Base-by-base conservation (phyloP, 1,140 invertebrate genomes). In the Calephelis virginiensis region DNA sequence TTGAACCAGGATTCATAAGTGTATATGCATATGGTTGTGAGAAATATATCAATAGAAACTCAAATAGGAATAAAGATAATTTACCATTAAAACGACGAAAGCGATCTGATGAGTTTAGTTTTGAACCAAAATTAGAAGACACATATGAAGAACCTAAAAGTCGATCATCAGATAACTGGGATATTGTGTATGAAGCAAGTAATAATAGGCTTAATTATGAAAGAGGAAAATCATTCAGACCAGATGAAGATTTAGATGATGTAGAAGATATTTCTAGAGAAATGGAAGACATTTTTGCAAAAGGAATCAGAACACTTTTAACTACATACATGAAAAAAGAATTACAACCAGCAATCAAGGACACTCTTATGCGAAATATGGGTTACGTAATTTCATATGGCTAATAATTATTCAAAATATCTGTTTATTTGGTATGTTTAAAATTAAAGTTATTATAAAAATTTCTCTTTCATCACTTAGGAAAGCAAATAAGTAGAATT, bases 341-440 rank as follows among this genome's bases (percentile, higher is more conserved):
- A 76, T 83, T 97, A 28, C 95, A 97, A 81, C 95, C 95, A 12
- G 95, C 95, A 37, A 95, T 97, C 48, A 96, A 96, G 83, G 96
- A 97, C 75, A 96, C 96, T 3, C 87, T 97, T 12, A 96, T 96
- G 95, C 91, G 94, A 68, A 96, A 96, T 78, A 95, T 97, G 94
- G 96, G 96, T 11, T 97, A 96, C 77, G 96, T 95, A 2, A 93
- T 96, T 69, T 96, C 95, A 50, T 97, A 97, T 80, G 96, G 96
- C 61, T 89, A 77, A 72, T 63, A 10, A 40, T 8, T 28, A 28
- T 28, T 11, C 40, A 8, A 43, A 43, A 43, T 43, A 43, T 5
- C 5, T 43, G 40, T 43, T 43, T 43, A 43, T 8, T 8, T 8
- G 40, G 40, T 43, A 43, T 43, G 1, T 7, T 7, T 43, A 43